Percentiles rank a stretch among this genome's conserved stretches.
phyloP scores from a whole-genome alignment of 2,113 vertebrate genomes.

The Lanius ludovicianus region DNA sequence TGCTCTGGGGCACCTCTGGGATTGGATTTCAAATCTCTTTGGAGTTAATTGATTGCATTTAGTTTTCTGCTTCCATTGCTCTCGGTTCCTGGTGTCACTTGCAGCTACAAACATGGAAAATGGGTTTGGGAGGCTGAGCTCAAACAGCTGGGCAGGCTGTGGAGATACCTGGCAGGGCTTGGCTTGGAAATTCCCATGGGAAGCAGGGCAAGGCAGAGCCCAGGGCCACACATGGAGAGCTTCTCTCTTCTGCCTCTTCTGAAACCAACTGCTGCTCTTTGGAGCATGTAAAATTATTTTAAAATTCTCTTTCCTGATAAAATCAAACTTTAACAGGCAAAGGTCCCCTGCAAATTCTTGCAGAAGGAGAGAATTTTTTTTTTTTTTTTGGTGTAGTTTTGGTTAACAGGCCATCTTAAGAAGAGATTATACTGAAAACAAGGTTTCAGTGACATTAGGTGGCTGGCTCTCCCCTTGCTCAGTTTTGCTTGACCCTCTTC shows the following conservation, averaged over 20 bases:
- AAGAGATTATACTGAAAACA: not conserved
- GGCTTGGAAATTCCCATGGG: accelerated
- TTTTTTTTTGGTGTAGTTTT: not conserved
- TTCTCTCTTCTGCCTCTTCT: not conserved
- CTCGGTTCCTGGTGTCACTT: too few species aligned
- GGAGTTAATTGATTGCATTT: not conserved
- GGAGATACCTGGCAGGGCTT: not conserved
- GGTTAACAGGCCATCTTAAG: not conserved
- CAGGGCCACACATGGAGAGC: accelerated
- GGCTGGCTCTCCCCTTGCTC: not conserved
- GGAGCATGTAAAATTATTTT: not conserved
- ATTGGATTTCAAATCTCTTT: not conserved
- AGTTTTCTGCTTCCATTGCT: accelerated
- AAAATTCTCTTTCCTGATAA: accelerated
- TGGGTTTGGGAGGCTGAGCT: not conserved
- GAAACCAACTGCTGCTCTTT: not conserved
- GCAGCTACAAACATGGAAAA: accelerated
- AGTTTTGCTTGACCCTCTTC: accelerated
- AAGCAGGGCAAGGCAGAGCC: not conserved
- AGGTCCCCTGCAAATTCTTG: accelerated
- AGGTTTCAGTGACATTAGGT: not conserved
- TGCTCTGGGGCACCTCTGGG: not conserved
- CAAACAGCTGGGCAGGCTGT: accelerated
- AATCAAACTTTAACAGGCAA: not conserved
- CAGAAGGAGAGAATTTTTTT: accelerated